Evolutionary conservation across 2,888 invertebrate species (phyloP), one percentile per base, ranked within the genome.

Genomic region (Lasioglossum zephyrum): DNA sequence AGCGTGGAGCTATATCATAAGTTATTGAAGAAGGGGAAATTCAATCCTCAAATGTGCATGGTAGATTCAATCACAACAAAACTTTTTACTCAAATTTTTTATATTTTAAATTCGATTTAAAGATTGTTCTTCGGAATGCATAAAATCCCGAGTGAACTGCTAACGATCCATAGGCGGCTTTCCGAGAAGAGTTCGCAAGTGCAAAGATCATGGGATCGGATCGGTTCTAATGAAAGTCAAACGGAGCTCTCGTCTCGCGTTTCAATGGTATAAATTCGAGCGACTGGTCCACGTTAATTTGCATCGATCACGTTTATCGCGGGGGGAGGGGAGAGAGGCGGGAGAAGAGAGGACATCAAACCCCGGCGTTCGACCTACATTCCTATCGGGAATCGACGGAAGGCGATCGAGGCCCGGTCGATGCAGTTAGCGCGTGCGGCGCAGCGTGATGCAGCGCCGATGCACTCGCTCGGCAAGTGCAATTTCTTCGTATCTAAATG

Each of bases 401-500:
- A 78, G 77, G 53, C 77, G 82, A 88, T 88, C 81, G 79, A 80
- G 80, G 16, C 41, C 11, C 49, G 79, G 16, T 77, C 84, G 77
- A 81, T 81, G 73, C 77, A 73, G 79, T 83, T 86, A 75, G 77
- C 87, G 41, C 69, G n/a, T 36, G 31, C 18, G 66, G 73, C 70
- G 18, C 70, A n/a, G n/a, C 70, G 82, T 77, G 60, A 78, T 82
- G 73, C 75, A 31, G 5, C 36, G 36, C 8, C 63, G 22, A 18
- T 73, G 63, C 63, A 31, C 79, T 79, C 47, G 36, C 74, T 77
- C 74, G 70, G 79, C 82, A 85, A 82, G 88, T 73, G 91, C 88
- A 91, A 92, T 93, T 93, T 91, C 92, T 93, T 90, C 88, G 82
- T 93, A 94, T 94, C 93, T 93, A 93, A 94, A 94, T 94, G 91